A percentile compares a stretch with the other conserved stretches of the same genome.
Evolutionary conservation across 2,797 vertebrate genomes (phyloP).

Genomic region (Sparus aurata): DNA sequence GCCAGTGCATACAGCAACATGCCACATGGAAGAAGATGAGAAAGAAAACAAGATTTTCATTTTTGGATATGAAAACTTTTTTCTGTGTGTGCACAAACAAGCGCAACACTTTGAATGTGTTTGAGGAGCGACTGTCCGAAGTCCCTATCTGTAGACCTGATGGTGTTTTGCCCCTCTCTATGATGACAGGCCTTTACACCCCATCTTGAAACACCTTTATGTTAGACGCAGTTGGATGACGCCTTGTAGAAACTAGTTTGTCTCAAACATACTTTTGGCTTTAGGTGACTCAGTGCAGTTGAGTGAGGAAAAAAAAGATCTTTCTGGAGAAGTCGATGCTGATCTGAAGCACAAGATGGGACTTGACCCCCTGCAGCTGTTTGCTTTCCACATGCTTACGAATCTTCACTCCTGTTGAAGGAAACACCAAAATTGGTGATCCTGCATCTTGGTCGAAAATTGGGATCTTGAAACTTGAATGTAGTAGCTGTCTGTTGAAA

Average conservation of each 20-base stretch:
- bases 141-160: background rate
- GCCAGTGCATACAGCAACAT: too few relatives aligned
- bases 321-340: background rate
- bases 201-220: background rate
- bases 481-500: slow-evolving; percentile 9
- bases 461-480: background rate
- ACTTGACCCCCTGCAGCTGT: background rate
- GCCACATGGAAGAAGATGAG: background rate
- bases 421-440: too few relatives aligned
- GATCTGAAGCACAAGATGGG: too few relatives aligned
- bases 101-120: background rate
- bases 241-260: background rate
- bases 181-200: background rate
- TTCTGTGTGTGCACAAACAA: background rate
- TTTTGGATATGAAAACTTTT: too few relatives aligned
- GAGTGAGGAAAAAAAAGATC: too few relatives aligned
- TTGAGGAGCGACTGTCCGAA: background rate
- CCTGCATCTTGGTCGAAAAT: background rate
- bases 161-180: background rate
- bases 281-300: background rate
- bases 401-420: background rate
- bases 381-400: background rate
- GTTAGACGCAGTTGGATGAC: background rate
- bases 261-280: background rate
- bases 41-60: too few relatives aligned